Evolutionary conservation across 2,797 vertebrate genomes (phyloP).

Genomic region (Sebastes paucispinis): DNA sequence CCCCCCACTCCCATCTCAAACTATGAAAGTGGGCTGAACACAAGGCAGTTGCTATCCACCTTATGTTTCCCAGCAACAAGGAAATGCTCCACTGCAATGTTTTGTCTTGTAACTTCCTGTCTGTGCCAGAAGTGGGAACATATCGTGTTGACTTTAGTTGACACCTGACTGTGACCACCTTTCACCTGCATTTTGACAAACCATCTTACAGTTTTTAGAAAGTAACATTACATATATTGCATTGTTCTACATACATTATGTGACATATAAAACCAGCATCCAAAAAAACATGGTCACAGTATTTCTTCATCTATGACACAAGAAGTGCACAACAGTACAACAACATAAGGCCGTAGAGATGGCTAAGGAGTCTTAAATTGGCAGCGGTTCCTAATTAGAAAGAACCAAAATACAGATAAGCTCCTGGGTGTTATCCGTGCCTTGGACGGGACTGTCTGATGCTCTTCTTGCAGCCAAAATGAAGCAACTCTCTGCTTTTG

Average conservation of each 20-base stretch:
- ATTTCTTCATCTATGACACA: neutral
- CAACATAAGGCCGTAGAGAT: neutral
- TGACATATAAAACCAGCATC: neutral
- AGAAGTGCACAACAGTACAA: neutral
- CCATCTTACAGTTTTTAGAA: neutral
- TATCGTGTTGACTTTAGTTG: neutral
- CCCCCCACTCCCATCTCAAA: neutral
- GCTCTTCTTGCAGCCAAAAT: neutral
- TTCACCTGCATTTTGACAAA: neutral
- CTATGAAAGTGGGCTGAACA: constrained; percentile 51
- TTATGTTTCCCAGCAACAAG: constrained; percentile 44
- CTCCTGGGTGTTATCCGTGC: neutral
- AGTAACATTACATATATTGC: neutral
- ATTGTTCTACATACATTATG: neutral
- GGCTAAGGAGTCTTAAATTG: neutral
- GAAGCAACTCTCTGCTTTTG: neutral
- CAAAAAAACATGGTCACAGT: neutral
- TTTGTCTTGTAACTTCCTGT: constrained; percentile 16
- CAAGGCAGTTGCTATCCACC: constrained; percentile 58
- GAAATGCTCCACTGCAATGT: constrained; percentile 5
- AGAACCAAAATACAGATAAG: neutral
- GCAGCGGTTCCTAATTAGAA: neutral
- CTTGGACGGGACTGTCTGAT: neutral
- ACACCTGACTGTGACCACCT: neutral
- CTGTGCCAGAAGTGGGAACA: neutral